Base-by-base conservation (phyloP, 2,797 vertebrate genomes). In the Octomys mimax region DNA sequence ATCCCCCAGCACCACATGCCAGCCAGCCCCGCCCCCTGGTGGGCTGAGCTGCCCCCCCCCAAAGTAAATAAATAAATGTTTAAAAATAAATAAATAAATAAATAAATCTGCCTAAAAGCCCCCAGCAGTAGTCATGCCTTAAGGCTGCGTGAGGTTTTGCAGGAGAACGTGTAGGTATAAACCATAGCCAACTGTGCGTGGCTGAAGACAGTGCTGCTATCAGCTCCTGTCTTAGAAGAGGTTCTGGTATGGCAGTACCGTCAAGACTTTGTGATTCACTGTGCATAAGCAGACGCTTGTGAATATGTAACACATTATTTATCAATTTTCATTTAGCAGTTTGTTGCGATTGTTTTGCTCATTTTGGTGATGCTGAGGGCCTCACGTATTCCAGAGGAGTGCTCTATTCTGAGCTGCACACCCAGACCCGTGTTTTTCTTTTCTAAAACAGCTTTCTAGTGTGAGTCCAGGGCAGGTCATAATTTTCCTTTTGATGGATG, bases 271-370 rank as follows among this genome's bases (percentile, higher is more conserved):
- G 54, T 89, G 39, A 87, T 79, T 91, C 89, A 31, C 42, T 87
- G 13, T 66, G 26, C 59, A 99, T 73, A 99, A 99, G 99, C 98
- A 99, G 99, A 95, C 88, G 94, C 89, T 95, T 96, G 92, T 62
- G 80, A 31, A 95, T n/a, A 73, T 33, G 61, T 78, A 39, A 12
- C 13, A 39, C 46, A 33, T 59, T 86, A 61, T 42, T 91, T 84
- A 84, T 54, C 85, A 75, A 18, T 75, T 92, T 95, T 79, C 33
- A 85, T 66, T 95, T 89, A 42, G 59, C 42, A 79, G 8, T 61
- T 1, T 54, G 49, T 90, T 91, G 12, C 80, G 39, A 85, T 54
- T 33, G 14, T 78, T 39, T 77, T 46, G 5, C 26, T 36, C 28
- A 19, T 24, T 39, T 49, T 64, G 75, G 8, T 52, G 24, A 16